phyloP scores from a whole-genome alignment of 2,113 vertebrate species.

The Gorsachius goisagi region DNA sequence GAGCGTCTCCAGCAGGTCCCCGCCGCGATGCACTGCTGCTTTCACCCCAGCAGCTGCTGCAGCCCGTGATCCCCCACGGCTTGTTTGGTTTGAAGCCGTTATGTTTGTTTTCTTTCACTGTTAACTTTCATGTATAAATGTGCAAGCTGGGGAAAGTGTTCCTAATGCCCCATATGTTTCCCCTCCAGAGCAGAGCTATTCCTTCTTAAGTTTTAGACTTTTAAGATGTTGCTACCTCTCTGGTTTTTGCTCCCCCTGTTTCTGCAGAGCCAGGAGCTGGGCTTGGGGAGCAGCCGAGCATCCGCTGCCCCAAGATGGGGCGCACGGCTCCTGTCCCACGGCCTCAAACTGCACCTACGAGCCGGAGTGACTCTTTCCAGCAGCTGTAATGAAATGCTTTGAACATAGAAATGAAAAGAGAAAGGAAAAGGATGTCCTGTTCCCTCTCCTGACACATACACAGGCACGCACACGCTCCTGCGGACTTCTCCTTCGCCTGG shows the following conservation, averaged over 20 bases:
- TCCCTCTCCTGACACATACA: not conserved
- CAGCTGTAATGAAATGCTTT: not conserved
- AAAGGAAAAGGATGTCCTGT: not conserved
- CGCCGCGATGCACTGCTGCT: fast-evolving
- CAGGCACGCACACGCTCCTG: not conserved
- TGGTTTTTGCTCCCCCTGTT: fast-evolving
- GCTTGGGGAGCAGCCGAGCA: not conserved
- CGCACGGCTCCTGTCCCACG: not conserved
- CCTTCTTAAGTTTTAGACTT: not conserved
- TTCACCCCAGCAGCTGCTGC: not conserved
- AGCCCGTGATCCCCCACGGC: not conserved
- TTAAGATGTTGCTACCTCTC: not conserved
- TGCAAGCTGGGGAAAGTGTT: slow-evolving; percentile 18
- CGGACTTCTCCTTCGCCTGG: not conserved
- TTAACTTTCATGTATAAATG: slow-evolving; percentile 5
- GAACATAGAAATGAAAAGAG: slow-evolving; percentile 12
- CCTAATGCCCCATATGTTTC: slow-evolving; percentile 35
- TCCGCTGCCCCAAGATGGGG: not conserved
- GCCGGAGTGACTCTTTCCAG: not conserved
- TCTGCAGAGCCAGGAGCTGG: not conserved
- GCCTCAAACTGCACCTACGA: not conserved
- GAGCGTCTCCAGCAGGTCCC: fast-evolving
- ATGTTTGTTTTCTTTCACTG: slow-evolving; percentile 27
- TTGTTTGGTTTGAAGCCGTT: not conserved
- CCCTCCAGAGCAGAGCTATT: slow-evolving; percentile 22